Evolutionary conservation across 2,113 vertebrate species (phyloP).

Genomic region (Tupaia chinensis): DNA sequence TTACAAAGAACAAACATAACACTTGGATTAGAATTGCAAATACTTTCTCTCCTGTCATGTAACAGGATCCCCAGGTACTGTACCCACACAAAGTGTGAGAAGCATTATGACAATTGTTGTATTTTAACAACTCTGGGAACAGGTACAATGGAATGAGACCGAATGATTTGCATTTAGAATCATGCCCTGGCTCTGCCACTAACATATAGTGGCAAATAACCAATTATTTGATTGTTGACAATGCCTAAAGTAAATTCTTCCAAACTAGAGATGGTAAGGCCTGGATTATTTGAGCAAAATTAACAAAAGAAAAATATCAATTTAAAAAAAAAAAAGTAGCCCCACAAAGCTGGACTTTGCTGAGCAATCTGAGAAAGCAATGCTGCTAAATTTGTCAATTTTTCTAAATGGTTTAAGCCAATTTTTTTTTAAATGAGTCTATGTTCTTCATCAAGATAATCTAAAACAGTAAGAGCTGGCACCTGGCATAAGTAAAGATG

Average conservation of each 20-base stretch:
- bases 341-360: not conserved
- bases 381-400: not conserved
- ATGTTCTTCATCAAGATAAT: not conserved
- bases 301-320: not conserved
- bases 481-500: not conserved
- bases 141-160: not conserved
- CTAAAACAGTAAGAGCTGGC: not conserved
- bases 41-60: not conserved
- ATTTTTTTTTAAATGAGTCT: not conserved
- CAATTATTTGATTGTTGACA: not conserved
- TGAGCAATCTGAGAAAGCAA: not conserved
- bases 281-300: not conserved
- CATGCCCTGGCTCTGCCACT: not conserved
- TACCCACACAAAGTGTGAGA: not conserved
- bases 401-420: conserved; percentile 12
- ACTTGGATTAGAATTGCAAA: not conserved
- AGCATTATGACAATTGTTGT: not conserved
- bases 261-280: not conserved
- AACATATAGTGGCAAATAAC: too few species aligned
- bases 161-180: too few species aligned
- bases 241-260: not conserved
- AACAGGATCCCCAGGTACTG: not conserved
- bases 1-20: not conserved
- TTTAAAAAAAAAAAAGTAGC: not conserved
- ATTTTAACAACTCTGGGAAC: not conserved